phyloP scores from a whole-genome alignment of 2,797 vertebrate species.

The Hippocampus kuda region DNA sequence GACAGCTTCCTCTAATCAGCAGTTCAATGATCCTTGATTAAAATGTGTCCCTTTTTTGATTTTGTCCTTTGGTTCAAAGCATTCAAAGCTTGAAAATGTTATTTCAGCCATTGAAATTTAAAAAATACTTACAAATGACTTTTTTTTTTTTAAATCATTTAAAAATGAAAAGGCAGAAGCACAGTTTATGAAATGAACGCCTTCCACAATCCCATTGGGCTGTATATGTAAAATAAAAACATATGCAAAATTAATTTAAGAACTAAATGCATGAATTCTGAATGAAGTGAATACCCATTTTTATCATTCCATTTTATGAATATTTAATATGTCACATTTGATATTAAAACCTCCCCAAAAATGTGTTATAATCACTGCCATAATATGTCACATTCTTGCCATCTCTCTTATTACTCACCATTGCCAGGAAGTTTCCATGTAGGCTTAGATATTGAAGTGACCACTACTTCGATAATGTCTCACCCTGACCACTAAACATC shows the following conservation, averaged over 20 bases:
- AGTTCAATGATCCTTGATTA: no score
- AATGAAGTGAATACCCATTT: no score
- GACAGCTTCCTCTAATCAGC: background rate
- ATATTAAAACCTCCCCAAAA: no score
- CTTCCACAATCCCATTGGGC: background rate
- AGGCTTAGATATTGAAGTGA: background rate
- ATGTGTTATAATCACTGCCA: no score
- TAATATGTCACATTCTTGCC: background rate
- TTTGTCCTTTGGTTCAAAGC: background rate
- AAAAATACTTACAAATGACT: background rate
- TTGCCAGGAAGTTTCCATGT: background rate
- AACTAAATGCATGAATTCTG: no score
- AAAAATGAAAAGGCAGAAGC: background rate
- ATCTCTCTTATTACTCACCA: background rate
- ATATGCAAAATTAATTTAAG: no score
- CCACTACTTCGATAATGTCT: slow-evolving; percentile 10
- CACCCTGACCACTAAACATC: slow-evolving; percentile 21
- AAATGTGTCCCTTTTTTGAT: background rate
- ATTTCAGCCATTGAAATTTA: background rate
- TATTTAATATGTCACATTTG: no score
- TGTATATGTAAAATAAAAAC: no score
- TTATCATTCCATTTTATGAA: no score
- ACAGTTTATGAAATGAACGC: no score
- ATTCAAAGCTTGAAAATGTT: background rate
- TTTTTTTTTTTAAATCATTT: background rate